Percentiles rank a stretch among this genome's conserved stretches.
These are phyloP conservation scores for Temnopleurus reevesii DNA, from an alignment of 53 echinoderm and acorn worm species.

Conservation along the genomic window DNA sequence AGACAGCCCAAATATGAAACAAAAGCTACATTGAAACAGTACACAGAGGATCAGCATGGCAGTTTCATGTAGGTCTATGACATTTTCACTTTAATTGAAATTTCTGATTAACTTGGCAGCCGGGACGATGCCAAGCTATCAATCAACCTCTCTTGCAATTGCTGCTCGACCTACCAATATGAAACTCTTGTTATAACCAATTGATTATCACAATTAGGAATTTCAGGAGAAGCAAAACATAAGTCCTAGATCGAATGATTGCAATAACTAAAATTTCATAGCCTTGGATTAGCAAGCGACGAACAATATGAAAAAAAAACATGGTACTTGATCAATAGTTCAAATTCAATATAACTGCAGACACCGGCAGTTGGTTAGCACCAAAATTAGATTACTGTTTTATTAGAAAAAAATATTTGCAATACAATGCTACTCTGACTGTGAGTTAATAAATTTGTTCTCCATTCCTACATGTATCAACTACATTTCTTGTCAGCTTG, in stretches of 20 bases:
- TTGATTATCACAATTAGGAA: constrained; percentile 7
- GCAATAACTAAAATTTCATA: not conserved
- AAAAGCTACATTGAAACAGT: too few species aligned
- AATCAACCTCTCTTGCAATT: not conserved
- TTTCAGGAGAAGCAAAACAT: not conserved
- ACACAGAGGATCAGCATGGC: too few species aligned
- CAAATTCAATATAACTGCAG: constrained; percentile 6
- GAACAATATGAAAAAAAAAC: not conserved
- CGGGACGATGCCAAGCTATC: not conserved
- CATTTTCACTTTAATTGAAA: not conserved
- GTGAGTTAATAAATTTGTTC: not conserved
- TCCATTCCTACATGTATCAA: too few species aligned
- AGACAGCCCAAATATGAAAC: too few species aligned
- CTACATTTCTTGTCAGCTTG: too few species aligned
- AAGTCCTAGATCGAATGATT: not conserved
- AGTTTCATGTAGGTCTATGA: too few species aligned
- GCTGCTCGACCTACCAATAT: not conserved
- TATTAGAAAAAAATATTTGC: not conserved
- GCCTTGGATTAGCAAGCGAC: not conserved
- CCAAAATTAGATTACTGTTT: too few species aligned
- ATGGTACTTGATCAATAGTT: not conserved
- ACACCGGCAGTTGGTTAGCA: not conserved
- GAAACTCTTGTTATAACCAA: not conserved
- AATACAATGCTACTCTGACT: not conserved
- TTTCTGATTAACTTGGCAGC: not conserved